These are phyloP conservation scores for Eulemur macaco DNA, from an alignment of 2,113 vertebrate species.

Conservation along the genomic window DNA sequence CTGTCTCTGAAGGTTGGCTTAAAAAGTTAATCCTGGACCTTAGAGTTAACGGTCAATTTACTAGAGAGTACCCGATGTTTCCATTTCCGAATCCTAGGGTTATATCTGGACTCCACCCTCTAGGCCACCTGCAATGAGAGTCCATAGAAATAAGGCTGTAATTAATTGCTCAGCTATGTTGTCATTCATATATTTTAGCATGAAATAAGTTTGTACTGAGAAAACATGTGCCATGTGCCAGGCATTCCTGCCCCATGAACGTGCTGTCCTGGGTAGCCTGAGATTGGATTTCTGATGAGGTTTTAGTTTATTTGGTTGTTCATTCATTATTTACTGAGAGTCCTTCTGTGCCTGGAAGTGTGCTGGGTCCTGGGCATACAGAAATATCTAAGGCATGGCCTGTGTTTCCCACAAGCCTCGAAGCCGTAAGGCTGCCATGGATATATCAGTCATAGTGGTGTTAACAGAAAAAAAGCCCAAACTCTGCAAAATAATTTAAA, in stretches of 20 bases:
- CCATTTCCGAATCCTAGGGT: neutral
- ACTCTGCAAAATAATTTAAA: too few relatives aligned
- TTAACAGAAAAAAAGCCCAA: too few relatives aligned
- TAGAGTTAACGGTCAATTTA: neutral
- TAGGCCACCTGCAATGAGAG: neutral
- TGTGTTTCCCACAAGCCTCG: neutral
- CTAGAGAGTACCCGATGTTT: neutral
- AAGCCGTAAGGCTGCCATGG: neutral
- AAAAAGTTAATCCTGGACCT: neutral
- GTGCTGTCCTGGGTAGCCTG: neutral
- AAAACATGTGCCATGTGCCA: neutral
- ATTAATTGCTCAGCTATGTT: neutral
- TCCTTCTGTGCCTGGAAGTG: neutral
- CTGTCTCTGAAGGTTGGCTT: conserved; percentile 1
- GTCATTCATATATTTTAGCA: neutral
- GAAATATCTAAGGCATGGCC: neutral
- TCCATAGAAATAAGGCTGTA: neutral
- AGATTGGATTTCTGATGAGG: neutral
- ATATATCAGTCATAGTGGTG: too few relatives aligned
- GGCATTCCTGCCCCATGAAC: neutral
- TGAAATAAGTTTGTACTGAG: neutral
- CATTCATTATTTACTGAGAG: neutral
- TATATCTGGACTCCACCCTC: neutral
- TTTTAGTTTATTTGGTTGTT: neutral
- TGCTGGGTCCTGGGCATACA: neutral